These are phyloP conservation scores for Procambarus virginalis DNA, from an alignment of 1,140 invertebrate species.

Conservation along the genomic window DNA sequence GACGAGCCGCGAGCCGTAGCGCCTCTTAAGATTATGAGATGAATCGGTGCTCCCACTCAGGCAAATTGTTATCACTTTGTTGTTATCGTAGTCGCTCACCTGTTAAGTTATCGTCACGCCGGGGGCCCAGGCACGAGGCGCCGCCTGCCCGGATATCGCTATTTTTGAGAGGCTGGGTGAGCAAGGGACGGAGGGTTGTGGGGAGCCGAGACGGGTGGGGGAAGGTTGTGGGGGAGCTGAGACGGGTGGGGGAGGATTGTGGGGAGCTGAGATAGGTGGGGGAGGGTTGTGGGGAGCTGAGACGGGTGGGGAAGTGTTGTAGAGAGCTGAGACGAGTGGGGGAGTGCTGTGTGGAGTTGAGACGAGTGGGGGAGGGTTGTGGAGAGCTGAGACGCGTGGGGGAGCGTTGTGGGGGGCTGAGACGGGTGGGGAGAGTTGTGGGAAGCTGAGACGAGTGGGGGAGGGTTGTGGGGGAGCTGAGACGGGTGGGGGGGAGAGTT, in stretches of 20 bases:
- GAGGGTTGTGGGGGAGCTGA: background rate
- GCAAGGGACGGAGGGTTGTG: background rate
- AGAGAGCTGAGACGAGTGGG: too few species aligned
- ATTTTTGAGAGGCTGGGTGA: background rate
- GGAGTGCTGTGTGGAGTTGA: background rate
- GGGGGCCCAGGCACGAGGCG: background rate
- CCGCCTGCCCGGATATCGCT: background rate
- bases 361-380: background rate
- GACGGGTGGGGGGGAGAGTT: background rate
- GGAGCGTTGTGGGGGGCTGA: background rate
- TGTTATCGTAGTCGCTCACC: conserved; percentile 14
- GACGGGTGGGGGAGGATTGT: background rate
- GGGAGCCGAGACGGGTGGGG: background rate
- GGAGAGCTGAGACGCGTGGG: background rate
- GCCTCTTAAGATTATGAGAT: conserved; percentile 42
- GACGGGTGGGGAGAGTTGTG: background rate
- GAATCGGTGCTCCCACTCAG: conserved; percentile 33
- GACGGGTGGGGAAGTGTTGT: background rate
- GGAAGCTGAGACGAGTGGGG: background rate
- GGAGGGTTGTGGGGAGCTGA: background rate
- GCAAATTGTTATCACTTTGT: conserved; percentile 36
- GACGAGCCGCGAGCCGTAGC: conserved; percentile 12
- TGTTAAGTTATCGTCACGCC: conserved; percentile 20
- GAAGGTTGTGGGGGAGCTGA: background rate
- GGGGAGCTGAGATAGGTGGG: background rate